These are phyloP conservation scores for Podocnemis expansa DNA, from an alignment of 2,113 vertebrate genomes.

Conservation along the genomic window DNA sequence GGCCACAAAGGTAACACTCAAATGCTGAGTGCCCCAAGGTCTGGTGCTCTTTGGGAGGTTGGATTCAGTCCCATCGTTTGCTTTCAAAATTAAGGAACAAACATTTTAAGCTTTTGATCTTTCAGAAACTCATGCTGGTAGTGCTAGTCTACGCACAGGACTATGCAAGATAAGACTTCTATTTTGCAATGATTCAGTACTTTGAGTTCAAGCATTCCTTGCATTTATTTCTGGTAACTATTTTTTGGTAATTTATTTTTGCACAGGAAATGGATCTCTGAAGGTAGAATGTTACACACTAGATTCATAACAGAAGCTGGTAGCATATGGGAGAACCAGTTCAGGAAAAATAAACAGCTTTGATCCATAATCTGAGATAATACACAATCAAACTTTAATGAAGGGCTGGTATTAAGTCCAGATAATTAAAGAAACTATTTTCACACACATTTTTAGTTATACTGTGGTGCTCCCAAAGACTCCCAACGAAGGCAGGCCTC, in stretches of 20 bases:
- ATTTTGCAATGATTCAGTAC: background rate
- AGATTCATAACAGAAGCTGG: background rate
- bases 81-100: background rate
- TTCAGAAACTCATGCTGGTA: background rate
- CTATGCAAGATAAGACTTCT: background rate
- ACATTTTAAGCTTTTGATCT: background rate
- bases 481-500: background rate
- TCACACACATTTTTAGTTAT: background rate
- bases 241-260: background rate
- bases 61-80: background rate
- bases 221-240: background rate
- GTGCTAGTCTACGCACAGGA: background rate
- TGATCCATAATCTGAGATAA: background rate
- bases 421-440: background rate
- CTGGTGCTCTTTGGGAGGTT: background rate
- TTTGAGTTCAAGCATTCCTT: background rate
- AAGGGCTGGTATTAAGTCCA: background rate
- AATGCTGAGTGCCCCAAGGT: background rate
- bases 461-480: background rate
- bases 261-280: background rate
- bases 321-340: background rate
- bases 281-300: background rate
- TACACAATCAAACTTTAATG: background rate
- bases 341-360: background rate
- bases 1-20: background rate